Evolutionary conservation across 2,888 invertebrate species (phyloP).

Genomic region (Euplagia quadripunctaria): DNA sequence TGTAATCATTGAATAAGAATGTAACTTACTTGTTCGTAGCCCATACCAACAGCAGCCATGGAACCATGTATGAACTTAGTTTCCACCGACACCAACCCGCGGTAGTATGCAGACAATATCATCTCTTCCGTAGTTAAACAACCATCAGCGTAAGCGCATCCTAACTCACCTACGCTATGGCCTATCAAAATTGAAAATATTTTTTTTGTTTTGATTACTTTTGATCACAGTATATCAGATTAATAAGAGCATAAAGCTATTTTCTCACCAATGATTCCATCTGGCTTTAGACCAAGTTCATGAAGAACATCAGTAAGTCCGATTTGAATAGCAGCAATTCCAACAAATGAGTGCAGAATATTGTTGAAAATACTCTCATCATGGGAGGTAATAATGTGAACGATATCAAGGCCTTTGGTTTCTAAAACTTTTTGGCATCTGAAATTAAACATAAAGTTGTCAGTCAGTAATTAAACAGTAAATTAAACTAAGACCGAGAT

Average conservation of each 20-base stretch:
- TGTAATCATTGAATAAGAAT: too few relatives aligned
- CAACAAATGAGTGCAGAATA: slow-evolving; percentile 77
- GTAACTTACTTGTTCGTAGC: slow-evolving; percentile 80
- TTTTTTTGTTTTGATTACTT: background rate
- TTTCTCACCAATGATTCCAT: slow-evolving; percentile 87
- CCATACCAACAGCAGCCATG: slow-evolving; percentile 95
- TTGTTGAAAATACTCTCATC: slow-evolving; percentile 87
- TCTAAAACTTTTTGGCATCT: slow-evolving; percentile 87
- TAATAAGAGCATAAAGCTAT: background rate
- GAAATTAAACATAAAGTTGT: slow-evolving; percentile 12
- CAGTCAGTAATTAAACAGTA: too few relatives aligned
- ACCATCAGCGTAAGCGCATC: slow-evolving; percentile 98
- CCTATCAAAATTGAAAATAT: slow-evolving; percentile 78
- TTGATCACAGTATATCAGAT: background rate
- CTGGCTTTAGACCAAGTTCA: slow-evolving; percentile 88
- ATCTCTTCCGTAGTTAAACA: slow-evolving; percentile 95
- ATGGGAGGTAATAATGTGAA: slow-evolving; percentile 89
- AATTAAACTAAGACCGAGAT: too few relatives aligned
- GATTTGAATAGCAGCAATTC: slow-evolving; percentile 89
- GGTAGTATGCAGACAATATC: slow-evolving; percentile 93
- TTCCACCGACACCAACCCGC: slow-evolving; percentile 92
- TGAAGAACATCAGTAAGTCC: slow-evolving; percentile 74
- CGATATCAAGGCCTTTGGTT: slow-evolving; percentile 89
- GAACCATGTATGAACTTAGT: slow-evolving; percentile 90
- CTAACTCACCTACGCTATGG: slow-evolving; percentile 97